These are phyloP conservation scores for Megaptera novaeangliae DNA, from an alignment of 2,113 vertebrate species.

Conservation along the genomic window DNA sequence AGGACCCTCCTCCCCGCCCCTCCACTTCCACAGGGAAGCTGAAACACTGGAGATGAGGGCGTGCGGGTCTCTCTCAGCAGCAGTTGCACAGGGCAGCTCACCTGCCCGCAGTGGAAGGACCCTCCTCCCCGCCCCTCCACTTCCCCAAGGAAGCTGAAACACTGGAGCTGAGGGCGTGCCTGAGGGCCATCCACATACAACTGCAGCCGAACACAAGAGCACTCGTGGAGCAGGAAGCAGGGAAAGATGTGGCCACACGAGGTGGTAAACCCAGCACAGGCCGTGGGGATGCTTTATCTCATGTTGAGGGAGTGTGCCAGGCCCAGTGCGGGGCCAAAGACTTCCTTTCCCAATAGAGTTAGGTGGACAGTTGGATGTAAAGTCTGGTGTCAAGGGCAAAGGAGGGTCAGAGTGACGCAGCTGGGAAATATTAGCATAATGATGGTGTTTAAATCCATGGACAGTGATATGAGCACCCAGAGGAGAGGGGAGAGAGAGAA, in stretches of 20 bases:
- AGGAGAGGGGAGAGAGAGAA: not conserved
- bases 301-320: not conserved
- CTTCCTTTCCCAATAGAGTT: not conserved
- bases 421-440: not conserved
- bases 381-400: not conserved
- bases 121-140: not conserved
- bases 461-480: not conserved
- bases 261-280: not conserved
- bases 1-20: not conserved
- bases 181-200: not conserved
- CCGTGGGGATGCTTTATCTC: not conserved
- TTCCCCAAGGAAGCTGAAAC: not conserved
- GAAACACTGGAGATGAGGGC: not conserved
- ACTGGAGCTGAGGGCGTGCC: not conserved
- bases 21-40: not conserved
- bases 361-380: no score
- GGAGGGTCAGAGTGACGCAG: accelerated
- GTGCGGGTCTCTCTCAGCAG: not conserved
- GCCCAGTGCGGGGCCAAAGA: not conserved
- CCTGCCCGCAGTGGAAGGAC: not conserved
- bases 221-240: not conserved
- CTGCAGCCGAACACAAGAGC: not conserved
- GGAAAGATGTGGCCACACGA: not conserved
- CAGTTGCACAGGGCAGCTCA: not conserved
- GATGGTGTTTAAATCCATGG: not conserved